Conservation (phyloP, 1,140 invertebrate genomes). For the Drosophila parabipectinata region DNA sequence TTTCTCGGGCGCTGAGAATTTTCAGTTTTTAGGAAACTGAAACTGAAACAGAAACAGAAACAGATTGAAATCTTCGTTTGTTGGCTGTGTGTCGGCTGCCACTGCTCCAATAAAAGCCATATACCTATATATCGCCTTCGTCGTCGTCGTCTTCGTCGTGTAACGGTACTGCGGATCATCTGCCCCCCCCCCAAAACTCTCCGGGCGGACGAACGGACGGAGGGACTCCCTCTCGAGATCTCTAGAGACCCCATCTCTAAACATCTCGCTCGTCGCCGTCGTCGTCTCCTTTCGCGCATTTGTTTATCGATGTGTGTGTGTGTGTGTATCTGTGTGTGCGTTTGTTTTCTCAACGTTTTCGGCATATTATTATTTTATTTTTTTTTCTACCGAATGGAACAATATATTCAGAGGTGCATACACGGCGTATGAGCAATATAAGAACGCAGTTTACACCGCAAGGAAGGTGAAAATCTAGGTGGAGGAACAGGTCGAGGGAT, state of each 20-base stretch:
- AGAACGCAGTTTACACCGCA: constrained; percentile 27
- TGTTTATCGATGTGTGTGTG: constrained; percentile 60
- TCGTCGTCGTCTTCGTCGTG: constrained; percentile 46
- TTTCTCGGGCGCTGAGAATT: constrained; percentile 55
- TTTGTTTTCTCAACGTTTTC: constrained; percentile 4
- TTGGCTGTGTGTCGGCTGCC: constrained; percentile 75
- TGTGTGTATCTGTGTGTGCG: constrained; percentile 34
- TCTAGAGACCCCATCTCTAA: constrained; percentile 11
- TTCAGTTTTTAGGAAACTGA: constrained; percentile 72
- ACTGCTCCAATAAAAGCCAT: constrained; percentile 30
- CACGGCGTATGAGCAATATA: constrained; percentile 26
- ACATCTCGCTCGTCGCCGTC: constrained; percentile 10
- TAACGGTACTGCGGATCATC: constrained; percentile 58
- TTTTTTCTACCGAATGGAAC: constrained; percentile 41
- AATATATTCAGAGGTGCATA: constrained; percentile 29
- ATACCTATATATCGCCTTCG: constrained; percentile 39
- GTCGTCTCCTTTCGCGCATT: constrained; percentile 60
- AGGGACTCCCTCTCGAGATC: constrained; percentile 12
- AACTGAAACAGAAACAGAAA: constrained; percentile 81
- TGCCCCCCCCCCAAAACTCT: constrained; percentile 6
- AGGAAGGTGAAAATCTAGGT: constrained; percentile 1
- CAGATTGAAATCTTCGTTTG: constrained; percentile 83
- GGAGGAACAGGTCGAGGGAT: too few relatives aligned
- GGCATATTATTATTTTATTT: constrained; percentile 35
- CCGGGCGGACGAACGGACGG: not conserved